Evolutionary conservation across 1,140 invertebrate species (phyloP).

Genomic region (Aphelinus certus): DNA sequence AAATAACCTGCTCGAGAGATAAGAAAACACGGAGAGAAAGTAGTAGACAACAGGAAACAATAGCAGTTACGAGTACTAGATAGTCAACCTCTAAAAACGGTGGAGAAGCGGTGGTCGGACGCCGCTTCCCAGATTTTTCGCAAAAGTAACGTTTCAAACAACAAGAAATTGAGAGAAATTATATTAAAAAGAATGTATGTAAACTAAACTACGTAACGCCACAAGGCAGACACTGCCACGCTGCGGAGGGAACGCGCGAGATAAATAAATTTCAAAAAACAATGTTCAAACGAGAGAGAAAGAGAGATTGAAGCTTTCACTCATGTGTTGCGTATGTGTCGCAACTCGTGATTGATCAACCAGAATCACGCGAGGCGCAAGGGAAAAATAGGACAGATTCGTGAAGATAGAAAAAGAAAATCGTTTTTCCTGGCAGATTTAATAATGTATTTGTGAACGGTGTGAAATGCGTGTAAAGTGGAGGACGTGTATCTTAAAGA

Average conservation of each 20-base stretch:
- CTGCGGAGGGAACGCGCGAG: constrained; percentile 46
- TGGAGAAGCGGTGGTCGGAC: neutral
- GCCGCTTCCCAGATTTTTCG: neutral
- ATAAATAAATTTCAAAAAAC: constrained; percentile 38
- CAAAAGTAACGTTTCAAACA: constrained; percentile 14
- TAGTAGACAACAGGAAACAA: constrained; percentile 4
- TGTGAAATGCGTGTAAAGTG: neutral
- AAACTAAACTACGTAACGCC: constrained; percentile 51
- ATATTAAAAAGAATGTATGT: constrained; percentile 5
- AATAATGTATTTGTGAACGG: neutral
- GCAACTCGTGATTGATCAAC: no score
- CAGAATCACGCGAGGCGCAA: neutral
- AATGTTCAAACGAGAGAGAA: constrained; percentile 25
- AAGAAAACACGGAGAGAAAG: neutral
- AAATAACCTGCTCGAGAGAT: constrained; percentile 11
- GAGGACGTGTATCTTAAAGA: neutral
- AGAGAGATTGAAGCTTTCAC: constrained; percentile 22
- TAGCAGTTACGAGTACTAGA: constrained; percentile 19
- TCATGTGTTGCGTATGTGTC: neutral
- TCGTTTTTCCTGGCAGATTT: neutral
- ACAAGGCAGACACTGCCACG: constrained; percentile 62
- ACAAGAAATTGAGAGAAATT: constrained; percentile 3
- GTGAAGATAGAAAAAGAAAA: neutral
- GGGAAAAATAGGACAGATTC: neutral
- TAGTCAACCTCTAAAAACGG: constrained; percentile 7